phyloP scores from a whole-genome alignment of 2,797 vertebrate genomes.

The Danio tinwini region DNA sequence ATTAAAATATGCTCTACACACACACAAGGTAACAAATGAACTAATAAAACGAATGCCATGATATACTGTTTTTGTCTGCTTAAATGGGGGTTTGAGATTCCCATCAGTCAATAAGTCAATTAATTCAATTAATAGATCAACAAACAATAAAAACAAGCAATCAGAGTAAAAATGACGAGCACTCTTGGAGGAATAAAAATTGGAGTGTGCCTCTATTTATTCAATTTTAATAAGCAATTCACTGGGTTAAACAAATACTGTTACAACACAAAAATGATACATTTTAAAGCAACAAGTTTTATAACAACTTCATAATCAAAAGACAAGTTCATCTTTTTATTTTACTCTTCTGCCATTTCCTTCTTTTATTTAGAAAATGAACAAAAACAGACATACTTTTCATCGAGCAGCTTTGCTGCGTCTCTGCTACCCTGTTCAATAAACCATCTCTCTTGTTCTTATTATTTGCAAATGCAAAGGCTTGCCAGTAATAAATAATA shows the following conservation, averaged over 20 bases:
- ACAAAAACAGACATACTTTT: slow-evolving; percentile 62
- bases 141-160: neutral
- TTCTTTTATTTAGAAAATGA: slow-evolving; percentile 75
- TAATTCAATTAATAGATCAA: neutral
- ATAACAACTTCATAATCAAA: slow-evolving; percentile 83
- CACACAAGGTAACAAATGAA: no score
- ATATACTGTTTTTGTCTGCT: neutral
- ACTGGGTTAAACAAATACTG: slow-evolving; percentile 84
- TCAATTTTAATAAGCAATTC: slow-evolving; percentile 82
- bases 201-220: slow-evolving; percentile 78
- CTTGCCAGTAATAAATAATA: slow-evolving; percentile 88
- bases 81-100: neutral
- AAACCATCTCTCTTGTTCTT: slow-evolving; percentile 65
- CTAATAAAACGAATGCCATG: neutral
- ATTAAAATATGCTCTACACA: no score
- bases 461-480: slow-evolving; percentile 81
- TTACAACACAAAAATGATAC: slow-evolving; percentile 83
- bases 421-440: slow-evolving; percentile 73
- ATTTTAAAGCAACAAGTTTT: slow-evolving; percentile 80
- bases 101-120: neutral
- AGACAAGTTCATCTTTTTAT: slow-evolving; percentile 69
- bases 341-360: slow-evolving; percentile 61
- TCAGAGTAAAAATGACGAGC: slow-evolving; percentile 13
- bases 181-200: slow-evolving; percentile 23
- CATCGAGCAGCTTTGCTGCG: slow-evolving; percentile 73